Base-by-base conservation (phyloP, 2,113 vertebrate genomes). In the Misgurnus mizolepis region DNA sequence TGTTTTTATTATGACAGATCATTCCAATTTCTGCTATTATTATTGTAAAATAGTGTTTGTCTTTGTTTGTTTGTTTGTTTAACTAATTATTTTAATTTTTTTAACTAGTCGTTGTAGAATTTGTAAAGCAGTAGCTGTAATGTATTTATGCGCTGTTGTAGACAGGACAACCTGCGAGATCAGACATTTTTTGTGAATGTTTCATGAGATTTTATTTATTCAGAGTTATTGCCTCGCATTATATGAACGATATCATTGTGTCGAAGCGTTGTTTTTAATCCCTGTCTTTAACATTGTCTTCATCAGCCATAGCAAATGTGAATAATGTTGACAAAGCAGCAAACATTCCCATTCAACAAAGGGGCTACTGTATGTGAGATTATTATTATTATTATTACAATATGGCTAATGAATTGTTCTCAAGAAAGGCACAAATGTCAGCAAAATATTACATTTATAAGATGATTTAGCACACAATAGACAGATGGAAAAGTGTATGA, bases 101-200 rank as follows among this genome's bases (percentile, higher is more conserved):
- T 90, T 90, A 85, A 87, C 76, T 81, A 84, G 77, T 58, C 74
- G 66, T 8, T 87, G 70, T 87, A 81, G 88, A 89, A 85, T 90
- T 91, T 92, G 91, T 88, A 80, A 88, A 89, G 80, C 82, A 89
- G 87, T 90, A 83, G 84, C 85, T 89, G 89, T 88, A 91, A 90
- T 91, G 89, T 93, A 93, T 92, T 93, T 93, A 93, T 93, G 89
- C 91, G 84, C 78, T 86, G 80, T 88, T 80, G 75, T 79, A 60
- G 70, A 85, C 87, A 82, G 89, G 90, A 81, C 80, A 79, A 61
- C 82, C 77, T 83, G 70, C 72, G 79, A 76, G 77, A 56, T 87
- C 79, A 84, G 78, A 82, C 83, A 55, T 79, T 34, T 55, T 67
- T 78, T 43, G 11, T 78, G 86, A 87, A 86, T 87, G 85, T 89